A percentile compares a stretch with the other conserved stretches of the same genome.
These are phyloP conservation scores for Stylophora pistillata DNA, from an alignment of 64 coral and sea anemone species.

Conservation along the genomic window DNA sequence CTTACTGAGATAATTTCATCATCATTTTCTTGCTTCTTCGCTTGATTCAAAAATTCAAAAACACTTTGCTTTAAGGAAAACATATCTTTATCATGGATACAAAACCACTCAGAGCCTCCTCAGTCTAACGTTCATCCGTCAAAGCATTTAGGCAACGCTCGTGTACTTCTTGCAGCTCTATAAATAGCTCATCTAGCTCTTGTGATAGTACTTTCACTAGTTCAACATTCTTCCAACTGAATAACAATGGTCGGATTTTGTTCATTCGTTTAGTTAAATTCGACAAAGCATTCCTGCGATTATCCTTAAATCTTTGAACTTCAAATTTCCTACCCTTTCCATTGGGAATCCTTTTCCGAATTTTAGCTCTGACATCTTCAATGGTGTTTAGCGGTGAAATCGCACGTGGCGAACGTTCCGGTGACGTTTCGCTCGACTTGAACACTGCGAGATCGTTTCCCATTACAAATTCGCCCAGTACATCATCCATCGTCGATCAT, in stretches of 20 bases:
- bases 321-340: too few species aligned
- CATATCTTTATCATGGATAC: slow-evolving; percentile 33
- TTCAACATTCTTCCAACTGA: not conserved
- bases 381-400: too few species aligned
- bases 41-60: slow-evolving; percentile 50
- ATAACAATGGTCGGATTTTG: not conserved
- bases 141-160: not conserved
- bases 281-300: not conserved
- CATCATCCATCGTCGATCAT: too few species aligned
- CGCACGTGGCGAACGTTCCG: too few species aligned
- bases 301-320: too few species aligned
- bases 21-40: slow-evolving; percentile 36
- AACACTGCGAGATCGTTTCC: too few species aligned
- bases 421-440: too few species aligned
- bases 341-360: too few species aligned
- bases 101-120: not conserved
- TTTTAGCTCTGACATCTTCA: too few species aligned
- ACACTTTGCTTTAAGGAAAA: slow-evolving; percentile 62
- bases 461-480: too few species aligned
- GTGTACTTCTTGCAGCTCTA: too few species aligned
- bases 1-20: slow-evolving; percentile 16
- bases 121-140: not conserved
- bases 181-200: not conserved
- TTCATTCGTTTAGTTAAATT: not conserved
- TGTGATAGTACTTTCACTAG: not conserved